Percentiles rank a stretch among this genome's conserved stretches.
Evolutionary conservation across 2,797 vertebrate species (phyloP).

Genomic region (Phoeniculus purpureus): DNA sequence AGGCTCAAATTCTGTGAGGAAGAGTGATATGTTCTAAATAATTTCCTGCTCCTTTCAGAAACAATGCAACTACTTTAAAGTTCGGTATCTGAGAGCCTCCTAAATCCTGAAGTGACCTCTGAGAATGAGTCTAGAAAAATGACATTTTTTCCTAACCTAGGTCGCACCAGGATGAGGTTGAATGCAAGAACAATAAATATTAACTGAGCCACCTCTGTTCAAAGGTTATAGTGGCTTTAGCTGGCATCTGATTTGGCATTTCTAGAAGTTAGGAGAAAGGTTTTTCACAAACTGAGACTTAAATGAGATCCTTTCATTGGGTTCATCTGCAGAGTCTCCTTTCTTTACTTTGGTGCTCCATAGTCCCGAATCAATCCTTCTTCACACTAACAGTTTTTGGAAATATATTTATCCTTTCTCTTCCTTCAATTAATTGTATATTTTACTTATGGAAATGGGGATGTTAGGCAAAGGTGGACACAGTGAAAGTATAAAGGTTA

Average conservation of each 20-base stretch:
- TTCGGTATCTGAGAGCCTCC: not conserved
- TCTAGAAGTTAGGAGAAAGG: not conserved
- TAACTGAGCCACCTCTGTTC: not conserved
- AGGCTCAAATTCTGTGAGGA: conserved; percentile 10
- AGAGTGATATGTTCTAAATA: conserved; percentile 1
- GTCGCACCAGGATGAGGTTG: not conserved
- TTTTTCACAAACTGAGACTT: not conserved
- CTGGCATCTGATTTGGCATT: not conserved
- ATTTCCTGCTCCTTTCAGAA: conserved; percentile 21
- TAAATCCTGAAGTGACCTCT: conserved; percentile 20
- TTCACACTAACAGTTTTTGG: not conserved
- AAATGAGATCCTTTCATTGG: not conserved
- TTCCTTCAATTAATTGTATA: not conserved
- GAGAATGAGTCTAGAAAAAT: not conserved
- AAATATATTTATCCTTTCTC: not conserved
- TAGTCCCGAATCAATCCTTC: not conserved
- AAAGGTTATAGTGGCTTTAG: not conserved
- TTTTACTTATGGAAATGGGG: not conserved
- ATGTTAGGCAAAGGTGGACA: not conserved
- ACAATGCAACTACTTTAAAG: not conserved
- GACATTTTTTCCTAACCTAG: not conserved
- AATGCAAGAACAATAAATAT: not conserved
- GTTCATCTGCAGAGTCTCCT: not conserved
- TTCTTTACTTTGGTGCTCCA: not conserved
- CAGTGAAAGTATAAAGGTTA: not conserved